These are phyloP conservation scores for Hemithea aestivaria DNA, from an alignment of 2,888 invertebrate species.

Conservation along the genomic window DNA sequence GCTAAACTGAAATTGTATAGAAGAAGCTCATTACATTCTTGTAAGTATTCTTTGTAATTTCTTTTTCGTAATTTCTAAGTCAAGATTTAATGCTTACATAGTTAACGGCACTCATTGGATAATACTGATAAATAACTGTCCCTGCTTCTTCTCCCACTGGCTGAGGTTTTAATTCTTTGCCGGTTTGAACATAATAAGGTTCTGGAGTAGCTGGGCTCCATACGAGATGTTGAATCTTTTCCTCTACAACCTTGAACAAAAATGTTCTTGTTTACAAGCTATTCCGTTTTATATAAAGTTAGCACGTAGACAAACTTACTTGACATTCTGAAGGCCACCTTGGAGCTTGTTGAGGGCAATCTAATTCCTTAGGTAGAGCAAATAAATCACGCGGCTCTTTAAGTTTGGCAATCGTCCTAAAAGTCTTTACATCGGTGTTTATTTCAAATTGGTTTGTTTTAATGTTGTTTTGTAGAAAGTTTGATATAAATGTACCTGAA, in stretches of 20 bases:
- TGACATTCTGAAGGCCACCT: constrained; percentile 95
- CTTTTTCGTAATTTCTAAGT: too few species aligned
- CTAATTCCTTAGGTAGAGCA: constrained; percentile 83
- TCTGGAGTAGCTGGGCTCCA: constrained; percentile 87
- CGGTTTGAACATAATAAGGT: constrained; percentile 87
- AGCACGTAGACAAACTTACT: constrained; percentile 65
- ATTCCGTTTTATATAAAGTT: not conserved
- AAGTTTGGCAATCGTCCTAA: constrained; percentile 81
- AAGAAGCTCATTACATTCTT: not conserved
- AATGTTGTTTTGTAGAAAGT: constrained; percentile 80
- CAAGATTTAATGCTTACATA: too few species aligned
- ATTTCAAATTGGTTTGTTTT: constrained; percentile 85
- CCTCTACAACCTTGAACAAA: constrained; percentile 85
- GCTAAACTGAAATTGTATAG: constrained; percentile 82
- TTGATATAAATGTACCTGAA: constrained; percentile 81
- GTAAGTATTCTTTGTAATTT: not conserved
- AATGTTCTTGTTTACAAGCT: constrained; percentile 1
- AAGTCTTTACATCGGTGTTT: constrained; percentile 82
- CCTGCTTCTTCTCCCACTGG: constrained; percentile 93
- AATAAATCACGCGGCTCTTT: constrained; percentile 86
- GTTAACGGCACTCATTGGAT: constrained; percentile 91
- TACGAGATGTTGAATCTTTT: constrained; percentile 87
- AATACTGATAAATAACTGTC: constrained; percentile 89
- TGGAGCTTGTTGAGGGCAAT: constrained; percentile 87
- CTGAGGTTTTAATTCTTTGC: constrained; percentile 89